Conservation (phyloP, 2,113 vertebrate genomes). For the human region DNA sequence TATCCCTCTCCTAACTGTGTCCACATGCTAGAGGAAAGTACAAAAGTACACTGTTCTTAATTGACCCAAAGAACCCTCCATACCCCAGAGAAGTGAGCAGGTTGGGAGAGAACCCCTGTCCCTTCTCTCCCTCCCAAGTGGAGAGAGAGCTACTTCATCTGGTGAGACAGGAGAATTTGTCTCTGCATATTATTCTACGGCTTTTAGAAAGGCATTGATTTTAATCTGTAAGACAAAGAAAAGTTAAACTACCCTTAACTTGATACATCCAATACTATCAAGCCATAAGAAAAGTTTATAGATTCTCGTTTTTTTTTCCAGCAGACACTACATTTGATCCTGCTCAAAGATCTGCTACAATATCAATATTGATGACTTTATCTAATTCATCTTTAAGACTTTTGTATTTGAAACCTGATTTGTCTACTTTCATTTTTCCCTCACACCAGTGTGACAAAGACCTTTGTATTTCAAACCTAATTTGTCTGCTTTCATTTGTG, state of each 20-base stretch:
- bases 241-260: not conserved
- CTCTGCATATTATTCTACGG: not conserved
- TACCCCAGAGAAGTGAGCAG: not conserved
- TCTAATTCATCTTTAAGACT: not conserved
- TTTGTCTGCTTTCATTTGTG: not conserved
- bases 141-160: conserved; percentile 41
- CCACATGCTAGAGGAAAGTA: conserved; percentile 12
- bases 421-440: not conserved
- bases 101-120: not conserved
- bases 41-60: conserved; percentile 2
- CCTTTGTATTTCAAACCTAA: not conserved
- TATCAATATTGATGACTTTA: not conserved
- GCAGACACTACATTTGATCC: not conserved
- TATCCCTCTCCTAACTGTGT: not conserved
- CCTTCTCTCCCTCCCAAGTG: not conserved
- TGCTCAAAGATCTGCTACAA: not conserved
- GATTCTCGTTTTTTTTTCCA: not conserved
- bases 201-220: conserved; percentile 28
- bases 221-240: not conserved
- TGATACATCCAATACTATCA: not conserved
- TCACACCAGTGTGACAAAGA: not conserved
- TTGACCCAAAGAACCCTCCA: not conserved
- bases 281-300: not conserved
- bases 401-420: not conserved
- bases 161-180: conserved; percentile 39